These are phyloP conservation scores for Eospalax fontanierii DNA, from an alignment of 2,797 vertebrate species.

Conservation along the genomic window DNA sequence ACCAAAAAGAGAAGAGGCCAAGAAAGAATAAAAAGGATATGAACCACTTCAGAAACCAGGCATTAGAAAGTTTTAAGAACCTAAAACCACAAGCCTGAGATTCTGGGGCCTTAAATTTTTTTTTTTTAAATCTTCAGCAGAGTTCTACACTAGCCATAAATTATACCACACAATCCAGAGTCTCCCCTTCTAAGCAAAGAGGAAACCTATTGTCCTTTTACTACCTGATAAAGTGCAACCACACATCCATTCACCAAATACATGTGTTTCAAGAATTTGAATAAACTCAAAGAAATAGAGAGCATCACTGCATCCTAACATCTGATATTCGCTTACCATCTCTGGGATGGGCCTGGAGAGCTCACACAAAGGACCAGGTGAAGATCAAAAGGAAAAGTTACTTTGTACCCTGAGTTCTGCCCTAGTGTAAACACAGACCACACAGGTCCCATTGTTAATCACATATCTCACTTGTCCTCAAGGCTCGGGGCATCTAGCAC, in stretches of 20 bases:
- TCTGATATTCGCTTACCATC: background rate
- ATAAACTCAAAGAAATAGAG: constrained; percentile 5
- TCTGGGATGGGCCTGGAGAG: background rate
- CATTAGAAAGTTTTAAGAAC: background rate
- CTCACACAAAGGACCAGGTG: background rate
- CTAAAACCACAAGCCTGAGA: background rate
- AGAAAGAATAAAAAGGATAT: background rate
- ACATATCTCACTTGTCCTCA: background rate
- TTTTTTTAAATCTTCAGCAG: background rate
- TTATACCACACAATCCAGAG: background rate
- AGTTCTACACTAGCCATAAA: background rate
- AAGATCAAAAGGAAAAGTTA: background rate
- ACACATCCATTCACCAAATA: background rate
- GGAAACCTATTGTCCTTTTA: background rate
- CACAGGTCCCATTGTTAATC: background rate
- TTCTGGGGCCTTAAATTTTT: background rate
- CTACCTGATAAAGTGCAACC: background rate
- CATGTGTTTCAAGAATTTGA: background rate
- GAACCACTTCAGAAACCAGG: background rate
- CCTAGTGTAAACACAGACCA: background rate
- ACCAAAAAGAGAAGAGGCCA: background rate
- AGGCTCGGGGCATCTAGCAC: background rate
- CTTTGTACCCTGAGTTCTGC: background rate
- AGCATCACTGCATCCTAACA: no score
- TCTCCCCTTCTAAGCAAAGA: background rate